Conservation (phyloP, 1,140 invertebrate species). For the Manduca sexta region DNA sequence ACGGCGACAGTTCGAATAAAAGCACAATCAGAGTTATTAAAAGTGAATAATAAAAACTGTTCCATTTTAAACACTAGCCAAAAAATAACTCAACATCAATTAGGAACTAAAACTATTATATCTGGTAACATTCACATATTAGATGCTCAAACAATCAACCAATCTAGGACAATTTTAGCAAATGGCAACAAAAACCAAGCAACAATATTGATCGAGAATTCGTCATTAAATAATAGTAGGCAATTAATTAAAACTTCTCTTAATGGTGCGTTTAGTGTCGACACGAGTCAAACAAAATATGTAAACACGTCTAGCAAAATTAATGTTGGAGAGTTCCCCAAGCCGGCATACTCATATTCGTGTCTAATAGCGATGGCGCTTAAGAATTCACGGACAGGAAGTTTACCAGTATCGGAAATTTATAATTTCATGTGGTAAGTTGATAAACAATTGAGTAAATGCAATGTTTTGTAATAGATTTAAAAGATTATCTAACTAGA, state of each 20-base stretch:
- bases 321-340: constrained; percentile 87
- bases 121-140: constrained; percentile 73
- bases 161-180: constrained; percentile 70
- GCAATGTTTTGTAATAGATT: neutral
- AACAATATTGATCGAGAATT: constrained; percentile 70
- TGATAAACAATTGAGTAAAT: neutral
- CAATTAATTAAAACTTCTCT: constrained; percentile 68
- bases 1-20: constrained; percentile 60
- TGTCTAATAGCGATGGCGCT: constrained; percentile 98
- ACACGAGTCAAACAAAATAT: constrained; percentile 67
- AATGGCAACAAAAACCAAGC: constrained; percentile 67
- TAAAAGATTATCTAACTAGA: neutral
- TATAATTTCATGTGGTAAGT: constrained; percentile 99
- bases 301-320: constrained; percentile 64
- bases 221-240: constrained; percentile 61
- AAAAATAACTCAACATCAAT: constrained; percentile 60
- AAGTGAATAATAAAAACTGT: constrained; percentile 66
- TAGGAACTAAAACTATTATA: constrained; percentile 70
- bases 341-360: constrained; percentile 97
- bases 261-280: constrained; percentile 51
- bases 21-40: constrained; percentile 59
- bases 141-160: constrained; percentile 47
- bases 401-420: constrained; percentile 97
- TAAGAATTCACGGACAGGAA: constrained; percentile 95
- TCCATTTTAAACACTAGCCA: constrained; percentile 68